Evolutionary conservation across 2,888 invertebrate genomes (phyloP), one percentile per base, ranked within the genome.

Genomic region (Caenorhabditis macrosperma): DNA sequence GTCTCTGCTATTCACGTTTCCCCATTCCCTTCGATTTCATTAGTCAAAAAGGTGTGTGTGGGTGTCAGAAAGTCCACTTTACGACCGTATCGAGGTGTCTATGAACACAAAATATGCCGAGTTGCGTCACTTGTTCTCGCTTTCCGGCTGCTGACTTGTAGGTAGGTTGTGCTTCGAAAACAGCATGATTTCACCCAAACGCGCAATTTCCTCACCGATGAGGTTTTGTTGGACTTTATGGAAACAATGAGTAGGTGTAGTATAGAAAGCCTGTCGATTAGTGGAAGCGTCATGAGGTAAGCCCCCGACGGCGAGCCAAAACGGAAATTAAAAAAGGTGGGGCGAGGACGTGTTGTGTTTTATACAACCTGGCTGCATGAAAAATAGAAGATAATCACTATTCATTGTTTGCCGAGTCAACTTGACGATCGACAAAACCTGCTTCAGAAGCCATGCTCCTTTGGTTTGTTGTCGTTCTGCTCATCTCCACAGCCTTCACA

Each of bases 291-390:
- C 74, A 74, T 38, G 48, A 63, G 63, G 48, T 59, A 26, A 7
- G 41, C 41, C 28, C n/a, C 35, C 64, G 48, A 30, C 41, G 54
- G 52, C 35, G 35, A 41, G 63, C 26, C 38, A 26, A 26, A 72
- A 57, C 74, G 78, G 78, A 79, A 79, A 79, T 79, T 79, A 60
- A 74, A 79, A 78, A 79, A 79, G 78, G 78, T 69, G 78, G 78
- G 61, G 28, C 50, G 55, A 55, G 54, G 28, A 54, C 60, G 61
- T 28, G 46, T 61, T 61, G 60, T 61, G 52, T 68, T 61, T 69
- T 63, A 64, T 68, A 71, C 48, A 63, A 12, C 71, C 48, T 20
- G 17, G 35, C 22, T 20, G 48, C 50, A 7, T 35, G 9, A 20
- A 57, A 24, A 64, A 69, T 24, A 69, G 17, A 22, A 15, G 30